Evolutionary conservation across 2,797 vertebrate species (phyloP).

Genomic region (Caiman crocodilus): DNA sequence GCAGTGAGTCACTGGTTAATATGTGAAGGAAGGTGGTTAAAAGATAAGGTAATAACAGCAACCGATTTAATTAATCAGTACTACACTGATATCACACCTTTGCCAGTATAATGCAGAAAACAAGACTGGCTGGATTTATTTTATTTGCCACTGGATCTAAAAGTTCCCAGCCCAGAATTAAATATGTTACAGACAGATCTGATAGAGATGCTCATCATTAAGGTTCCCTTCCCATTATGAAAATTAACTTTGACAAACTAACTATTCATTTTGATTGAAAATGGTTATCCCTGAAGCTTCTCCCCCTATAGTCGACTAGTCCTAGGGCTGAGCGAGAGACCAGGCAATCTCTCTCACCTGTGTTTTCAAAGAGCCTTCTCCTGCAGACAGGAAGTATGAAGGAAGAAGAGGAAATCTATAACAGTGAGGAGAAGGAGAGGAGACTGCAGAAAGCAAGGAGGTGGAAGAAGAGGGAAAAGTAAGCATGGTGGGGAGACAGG

Average conservation of each 20-base stretch:
- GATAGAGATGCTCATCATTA: neutral
- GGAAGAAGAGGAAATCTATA: neutral
- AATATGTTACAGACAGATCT: neutral
- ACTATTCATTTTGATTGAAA: neutral
- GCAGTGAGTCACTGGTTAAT: rapidly evolving
- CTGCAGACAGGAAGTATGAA: neutral
- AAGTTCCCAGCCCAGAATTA: neutral
- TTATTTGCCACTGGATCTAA: neutral
- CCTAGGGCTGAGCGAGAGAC: neutral
- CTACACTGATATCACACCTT: rapidly evolving
- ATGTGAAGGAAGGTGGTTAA: neutral
- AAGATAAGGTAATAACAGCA: neutral
- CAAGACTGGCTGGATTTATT: neutral
- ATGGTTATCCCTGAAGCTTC: neutral
- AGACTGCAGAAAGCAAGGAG: too few relatives aligned
- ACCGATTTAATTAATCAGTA: neutral
- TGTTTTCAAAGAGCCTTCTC: neutral
- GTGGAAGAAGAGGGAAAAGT: neutral
- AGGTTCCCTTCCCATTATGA: too few relatives aligned
- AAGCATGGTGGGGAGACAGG: neutral
- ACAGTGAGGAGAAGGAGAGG: neutral
- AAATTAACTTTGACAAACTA: too few relatives aligned
- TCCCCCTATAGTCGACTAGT: neutral
- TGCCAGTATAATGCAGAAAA: too few relatives aligned
- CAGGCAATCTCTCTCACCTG: neutral